phyloP scores from a whole-genome alignment of 2,113 vertebrate species.

The Microcebus murinus region DNA sequence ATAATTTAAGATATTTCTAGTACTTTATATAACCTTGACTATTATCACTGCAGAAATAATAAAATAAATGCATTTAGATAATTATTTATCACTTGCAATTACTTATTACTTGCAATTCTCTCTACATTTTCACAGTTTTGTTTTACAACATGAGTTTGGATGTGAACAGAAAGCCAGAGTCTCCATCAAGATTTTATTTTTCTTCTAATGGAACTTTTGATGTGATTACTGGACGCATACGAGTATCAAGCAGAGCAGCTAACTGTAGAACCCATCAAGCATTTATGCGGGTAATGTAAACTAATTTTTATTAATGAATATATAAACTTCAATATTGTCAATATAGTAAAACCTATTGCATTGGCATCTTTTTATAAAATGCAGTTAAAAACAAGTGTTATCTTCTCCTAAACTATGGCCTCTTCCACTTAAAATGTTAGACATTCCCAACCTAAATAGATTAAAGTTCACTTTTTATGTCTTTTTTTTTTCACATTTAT shows the following conservation, averaged over 20 bases:
- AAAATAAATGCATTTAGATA: neutral
- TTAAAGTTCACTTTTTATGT: neutral
- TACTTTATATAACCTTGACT: neutral
- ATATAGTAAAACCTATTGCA: neutral
- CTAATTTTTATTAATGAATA: neutral
- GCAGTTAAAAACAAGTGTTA: neutral
- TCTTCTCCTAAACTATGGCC: neutral
- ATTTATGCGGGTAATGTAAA: conserved; percentile 92
- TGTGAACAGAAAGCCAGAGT: conserved; percentile 88
- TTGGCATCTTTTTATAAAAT: conserved; percentile 22
- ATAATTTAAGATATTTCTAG: neutral
- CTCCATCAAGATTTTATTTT: conserved; percentile 94
- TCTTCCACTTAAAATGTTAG: neutral
- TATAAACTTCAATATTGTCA: neutral
- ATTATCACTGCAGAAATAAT: neutral
- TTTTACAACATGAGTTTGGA: conserved; percentile 95
- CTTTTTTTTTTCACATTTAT: neutral
- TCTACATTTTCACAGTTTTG: conserved; percentile 86
- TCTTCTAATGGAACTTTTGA: conserved; percentile 92
- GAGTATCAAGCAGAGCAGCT: conserved; percentile 77
- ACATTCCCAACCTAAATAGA: neutral
- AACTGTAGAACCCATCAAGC: conserved; percentile 89
- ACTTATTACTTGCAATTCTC: neutral
- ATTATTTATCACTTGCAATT: neutral
- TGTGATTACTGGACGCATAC: conserved; percentile 84